A percentile compares a stretch with the other conserved stretches of the same genome.
Conservation (phyloP, 1,140 invertebrate genomes). For the Aricia agestis region DNA sequence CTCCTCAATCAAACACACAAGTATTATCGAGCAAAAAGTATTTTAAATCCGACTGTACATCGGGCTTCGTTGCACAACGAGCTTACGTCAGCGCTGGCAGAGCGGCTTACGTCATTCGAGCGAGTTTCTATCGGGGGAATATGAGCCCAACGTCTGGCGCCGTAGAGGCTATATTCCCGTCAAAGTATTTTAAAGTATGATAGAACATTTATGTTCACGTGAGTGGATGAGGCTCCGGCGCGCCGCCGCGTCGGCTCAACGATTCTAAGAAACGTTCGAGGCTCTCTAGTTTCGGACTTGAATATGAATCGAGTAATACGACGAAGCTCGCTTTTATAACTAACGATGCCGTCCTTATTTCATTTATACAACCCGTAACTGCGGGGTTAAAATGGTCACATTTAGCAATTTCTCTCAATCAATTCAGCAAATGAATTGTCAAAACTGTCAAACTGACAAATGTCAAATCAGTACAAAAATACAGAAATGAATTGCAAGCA, state of each 20-base stretch:
- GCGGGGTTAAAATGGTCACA: too few relatives aligned
- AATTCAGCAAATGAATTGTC: too few relatives aligned
- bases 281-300: conserved; percentile 72
- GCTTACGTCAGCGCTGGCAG: conserved; percentile 73
- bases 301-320: conserved; percentile 69
- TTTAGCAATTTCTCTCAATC: too few relatives aligned
- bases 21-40: conserved; percentile 4
- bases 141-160: conserved; percentile 38
- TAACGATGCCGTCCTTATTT: conserved; percentile 10
- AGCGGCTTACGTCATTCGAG: conserved; percentile 73
- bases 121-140: conserved; percentile 44
- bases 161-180: conserved; percentile 41
- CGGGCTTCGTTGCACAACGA: conserved; percentile 72
- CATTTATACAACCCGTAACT: background rate
- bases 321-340: conserved; percentile 30
- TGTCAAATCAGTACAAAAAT: too few relatives aligned
- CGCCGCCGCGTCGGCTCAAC: conserved; percentile 67
- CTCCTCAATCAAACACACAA: background rate
- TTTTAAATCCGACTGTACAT: conserved; percentile 43
- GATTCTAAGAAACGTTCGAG: conserved; percentile 72
- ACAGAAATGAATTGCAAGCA: too few relatives aligned
- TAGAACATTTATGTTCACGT: conserved; percentile 74
- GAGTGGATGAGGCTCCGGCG: conserved; percentile 73
- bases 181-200: conserved; percentile 50
- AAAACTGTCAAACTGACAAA: too few relatives aligned